Conservation (phyloP, 2,113 vertebrate genomes). For the Cricetomys ansorgei region DNA sequence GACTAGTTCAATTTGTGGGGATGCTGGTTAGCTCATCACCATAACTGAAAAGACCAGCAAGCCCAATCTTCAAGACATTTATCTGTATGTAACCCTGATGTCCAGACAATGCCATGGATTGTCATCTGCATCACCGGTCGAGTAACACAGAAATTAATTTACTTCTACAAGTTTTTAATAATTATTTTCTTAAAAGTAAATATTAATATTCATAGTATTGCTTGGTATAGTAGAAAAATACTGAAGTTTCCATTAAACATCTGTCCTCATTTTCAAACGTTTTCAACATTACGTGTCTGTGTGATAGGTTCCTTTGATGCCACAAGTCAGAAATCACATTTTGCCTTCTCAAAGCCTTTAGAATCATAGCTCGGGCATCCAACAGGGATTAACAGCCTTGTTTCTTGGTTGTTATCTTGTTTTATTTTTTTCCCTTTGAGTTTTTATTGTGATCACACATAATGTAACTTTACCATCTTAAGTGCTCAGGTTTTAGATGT, state of each 20-base stretch:
- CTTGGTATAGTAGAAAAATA: not conserved
- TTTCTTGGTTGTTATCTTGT: not conserved
- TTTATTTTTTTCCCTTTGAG: not conserved
- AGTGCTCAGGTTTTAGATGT: not conserved
- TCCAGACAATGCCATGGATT: not conserved
- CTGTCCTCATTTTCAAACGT: constrained; percentile 19
- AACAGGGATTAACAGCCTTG: not conserved
- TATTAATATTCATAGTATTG: not conserved
- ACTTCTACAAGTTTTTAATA: not conserved
- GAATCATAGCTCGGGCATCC: not conserved
- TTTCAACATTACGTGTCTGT: not conserved
- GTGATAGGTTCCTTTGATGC: not conserved
- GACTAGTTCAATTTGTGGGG: not conserved
- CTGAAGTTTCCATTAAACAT: not conserved
- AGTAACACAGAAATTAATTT: not conserved
- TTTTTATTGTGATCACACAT: not conserved
- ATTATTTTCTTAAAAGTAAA: constrained; percentile 9
- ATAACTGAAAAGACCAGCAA: not conserved
- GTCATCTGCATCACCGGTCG: not conserved
- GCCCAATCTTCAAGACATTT: not conserved
- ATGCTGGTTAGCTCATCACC: not conserved
- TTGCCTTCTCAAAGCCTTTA: not conserved
- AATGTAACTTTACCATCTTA: not conserved
- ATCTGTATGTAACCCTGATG: not conserved
- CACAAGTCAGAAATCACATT: not conserved